Base-by-base conservation (phyloP, 2,888 invertebrate genomes). In the Drosophila siamana region DNA sequence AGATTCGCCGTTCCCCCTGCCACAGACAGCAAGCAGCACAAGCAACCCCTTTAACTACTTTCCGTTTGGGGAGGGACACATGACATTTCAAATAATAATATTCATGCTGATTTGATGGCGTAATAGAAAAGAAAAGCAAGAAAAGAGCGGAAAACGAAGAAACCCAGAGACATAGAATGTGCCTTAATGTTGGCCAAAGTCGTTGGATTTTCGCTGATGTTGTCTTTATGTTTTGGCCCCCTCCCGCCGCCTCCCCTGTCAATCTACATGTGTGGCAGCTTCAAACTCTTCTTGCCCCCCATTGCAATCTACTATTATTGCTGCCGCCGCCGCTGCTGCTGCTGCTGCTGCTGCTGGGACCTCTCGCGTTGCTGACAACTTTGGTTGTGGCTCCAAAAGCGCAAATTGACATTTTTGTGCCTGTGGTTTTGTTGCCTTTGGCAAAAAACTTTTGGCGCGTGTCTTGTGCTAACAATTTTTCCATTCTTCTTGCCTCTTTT, bases 321-420 rank as follows among this genome's bases (percentile, higher is more conserved):
- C 19, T 24, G 24, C 30, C 41, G 28, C 11, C 13, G 38, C 4
- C 22, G 54, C n/a, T n/a, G n/a, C n/a, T 57, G 47, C 38, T 60
- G 54, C 30, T 50, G n/a, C 46, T 24, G 24, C 30, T 46, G 28
- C 11, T 19, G 38, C 4, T 30, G 54, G 66, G 24, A 43, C 15
- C 8, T 41, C 19, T 24, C 48, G 22, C 51, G 57, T 43, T 57
- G 57, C 64, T 65, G 67, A 64, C 69, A 73, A 76, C 77, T 79
- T 77, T 75, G 69, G 60, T 65, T 77, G 69, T 68, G 62, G 69
- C 74, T 70, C 65, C 65, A 70, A 86, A 86, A 86, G 83, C 84
- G 86, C 78, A 86, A 84, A 84, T 84, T 84, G 83, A 86, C 83
- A 84, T 86, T 84, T 84, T 84, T 84, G 80, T 86, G 86, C 83